These are phyloP conservation scores for Sebastes umbrosus DNA, from an alignment of 2,797 vertebrate genomes.

Conservation along the genomic window DNA sequence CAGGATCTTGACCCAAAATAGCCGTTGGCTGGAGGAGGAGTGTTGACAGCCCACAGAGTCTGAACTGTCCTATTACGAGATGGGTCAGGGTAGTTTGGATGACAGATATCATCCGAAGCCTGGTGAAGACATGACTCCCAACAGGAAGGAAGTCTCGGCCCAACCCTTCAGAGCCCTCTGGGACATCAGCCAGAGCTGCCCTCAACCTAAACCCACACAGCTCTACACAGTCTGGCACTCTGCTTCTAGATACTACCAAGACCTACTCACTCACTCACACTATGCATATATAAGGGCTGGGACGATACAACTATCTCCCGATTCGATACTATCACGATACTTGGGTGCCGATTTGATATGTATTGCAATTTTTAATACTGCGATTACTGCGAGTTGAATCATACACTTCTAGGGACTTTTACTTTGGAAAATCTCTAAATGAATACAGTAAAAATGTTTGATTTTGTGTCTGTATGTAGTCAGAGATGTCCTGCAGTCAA, in stretches of 20 bases:
- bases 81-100: slow-evolving; percentile 43
- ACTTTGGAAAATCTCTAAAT: too few species aligned
- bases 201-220: slow-evolving; percentile 4
- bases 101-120: slow-evolving; percentile 55
- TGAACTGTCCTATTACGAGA: slow-evolving; percentile 41
- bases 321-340: too few species aligned
- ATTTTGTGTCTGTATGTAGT: too few species aligned
- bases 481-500: too few species aligned
- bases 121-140: slow-evolving; percentile 39
- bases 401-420: too few species aligned
- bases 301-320: too few species aligned
- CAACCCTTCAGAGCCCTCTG: slow-evolving; percentile 38
- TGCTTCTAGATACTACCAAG: not conserved
- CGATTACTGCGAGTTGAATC: too few species aligned
- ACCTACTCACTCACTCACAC: not conserved
- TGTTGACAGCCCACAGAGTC: slow-evolving; percentile 36
- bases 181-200: slow-evolving; percentile 32
- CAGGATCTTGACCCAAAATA: slow-evolving; percentile 71
- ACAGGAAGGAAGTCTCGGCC: slow-evolving; percentile 64
- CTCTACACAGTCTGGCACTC: not conserved
- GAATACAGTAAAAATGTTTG: too few species aligned
- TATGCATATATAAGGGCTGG: too few species aligned
- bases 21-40: slow-evolving; percentile 30
- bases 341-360: too few species aligned
- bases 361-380: too few species aligned